These are phyloP conservation scores for Drosophila antonietae DNA, from an alignment of 2,888 invertebrate genomes.

Conservation along the genomic window DNA sequence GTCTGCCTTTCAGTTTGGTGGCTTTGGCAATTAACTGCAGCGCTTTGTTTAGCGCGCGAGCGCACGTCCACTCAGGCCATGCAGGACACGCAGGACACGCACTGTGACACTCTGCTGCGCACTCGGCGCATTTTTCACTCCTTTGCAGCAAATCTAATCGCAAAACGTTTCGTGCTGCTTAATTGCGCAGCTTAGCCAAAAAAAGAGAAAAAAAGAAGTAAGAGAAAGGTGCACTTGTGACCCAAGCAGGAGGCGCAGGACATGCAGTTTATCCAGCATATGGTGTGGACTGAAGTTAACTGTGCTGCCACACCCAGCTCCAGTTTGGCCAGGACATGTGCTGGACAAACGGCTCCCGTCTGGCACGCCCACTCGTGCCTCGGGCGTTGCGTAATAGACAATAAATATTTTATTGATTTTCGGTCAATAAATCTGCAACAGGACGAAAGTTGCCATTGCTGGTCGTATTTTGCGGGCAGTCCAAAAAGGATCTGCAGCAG, in stretches of 20 bases:
- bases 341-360: constrained; percentile 70
- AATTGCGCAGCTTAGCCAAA: constrained; percentile 46
- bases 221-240: constrained; percentile 43
- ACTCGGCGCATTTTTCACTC: constrained; percentile 64
- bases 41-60: constrained; percentile 47
- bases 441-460: constrained; percentile 28
- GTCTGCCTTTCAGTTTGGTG: constrained; percentile 67
- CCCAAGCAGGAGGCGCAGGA: constrained; percentile 3
- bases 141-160: constrained; percentile 71
- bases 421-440: constrained; percentile 45
- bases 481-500: constrained; percentile 30
- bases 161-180: constrained; percentile 55
- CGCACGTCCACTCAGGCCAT: constrained; percentile 39
- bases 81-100: constrained; percentile 17
- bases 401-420: constrained; percentile 71
- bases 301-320: constrained; percentile 35
- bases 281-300: constrained; percentile 34
- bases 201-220: not conserved
- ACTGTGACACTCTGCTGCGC: constrained; percentile 51
- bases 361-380: constrained; percentile 40
- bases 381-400: constrained; percentile 34
- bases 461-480: constrained; percentile 9
- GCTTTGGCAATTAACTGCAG: constrained; percentile 80
- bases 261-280: constrained; percentile 39
- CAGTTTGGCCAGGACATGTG: constrained; percentile 56